Percentiles rank a stretch among this genome's conserved stretches.
phyloP scores from a whole-genome alignment of 2,797 vertebrate species.

The Sus cebifrons region DNA sequence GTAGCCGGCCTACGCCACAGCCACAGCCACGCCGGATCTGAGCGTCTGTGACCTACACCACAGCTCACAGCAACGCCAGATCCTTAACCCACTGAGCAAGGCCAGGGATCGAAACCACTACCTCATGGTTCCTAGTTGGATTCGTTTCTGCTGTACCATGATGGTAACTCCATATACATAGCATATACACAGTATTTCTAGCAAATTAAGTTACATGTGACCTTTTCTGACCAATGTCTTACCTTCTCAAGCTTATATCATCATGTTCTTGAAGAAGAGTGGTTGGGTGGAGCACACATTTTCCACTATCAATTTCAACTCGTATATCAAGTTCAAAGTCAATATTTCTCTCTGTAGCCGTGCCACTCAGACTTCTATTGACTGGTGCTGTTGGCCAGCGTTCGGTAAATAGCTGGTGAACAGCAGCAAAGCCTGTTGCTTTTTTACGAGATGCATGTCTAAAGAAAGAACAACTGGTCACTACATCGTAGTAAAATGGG shows the following conservation, averaged over 20 bases:
- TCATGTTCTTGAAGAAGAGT: conserved; percentile 96
- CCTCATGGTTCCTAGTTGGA: too few species aligned
- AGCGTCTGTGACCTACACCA: too few species aligned
- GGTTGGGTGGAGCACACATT: conserved; percentile 98
- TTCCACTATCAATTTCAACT: conserved; percentile 99
- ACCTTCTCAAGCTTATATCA: conserved; percentile 95
- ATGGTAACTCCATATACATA: too few species aligned
- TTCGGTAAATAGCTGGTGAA: conserved; percentile 97
- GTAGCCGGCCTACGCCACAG: too few species aligned
- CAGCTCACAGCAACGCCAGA: too few species aligned
- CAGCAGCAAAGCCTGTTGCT: conserved; percentile 95
- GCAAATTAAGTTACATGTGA: not conserved
- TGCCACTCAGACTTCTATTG: conserved; percentile 93
- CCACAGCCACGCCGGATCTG: too few species aligned
- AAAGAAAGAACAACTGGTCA: conserved; percentile 64
- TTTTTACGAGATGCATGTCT: conserved; percentile 95
- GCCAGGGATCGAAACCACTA: too few species aligned
- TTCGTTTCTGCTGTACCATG: too few species aligned
- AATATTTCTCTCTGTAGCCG: conserved; percentile 97
- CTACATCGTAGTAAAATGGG: not conserved
- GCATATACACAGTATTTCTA: not conserved
- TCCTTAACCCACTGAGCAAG: too few species aligned
- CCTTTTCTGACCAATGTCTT: not conserved
- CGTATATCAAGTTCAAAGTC: conserved; percentile 99
- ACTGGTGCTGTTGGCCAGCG: conserved; percentile 95